Conservation (phyloP, 2,797 vertebrate genomes). For the Acomys russatus region DNA sequence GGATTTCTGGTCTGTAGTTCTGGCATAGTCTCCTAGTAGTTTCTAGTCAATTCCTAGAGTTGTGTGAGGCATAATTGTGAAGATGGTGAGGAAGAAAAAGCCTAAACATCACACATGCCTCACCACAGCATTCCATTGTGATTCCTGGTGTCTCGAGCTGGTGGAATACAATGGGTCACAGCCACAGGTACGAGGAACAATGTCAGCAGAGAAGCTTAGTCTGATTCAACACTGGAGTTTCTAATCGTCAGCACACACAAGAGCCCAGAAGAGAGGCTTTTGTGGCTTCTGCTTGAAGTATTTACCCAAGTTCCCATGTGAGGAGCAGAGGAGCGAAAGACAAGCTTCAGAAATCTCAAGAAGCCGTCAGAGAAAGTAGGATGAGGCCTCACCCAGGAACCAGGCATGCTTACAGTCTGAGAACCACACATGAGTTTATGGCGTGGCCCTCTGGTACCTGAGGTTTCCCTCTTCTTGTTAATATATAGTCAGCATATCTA, state of each 20-base stretch:
- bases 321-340: not conserved
- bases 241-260: not conserved
- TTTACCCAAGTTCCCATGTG: not conserved
- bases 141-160: not conserved
- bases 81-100: not conserved
- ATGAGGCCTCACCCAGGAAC: not conserved
- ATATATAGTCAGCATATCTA: not conserved
- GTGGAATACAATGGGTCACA: not conserved
- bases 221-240: not conserved
- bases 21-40: not conserved
- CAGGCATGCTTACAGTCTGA: not conserved
- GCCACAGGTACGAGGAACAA: conserved; percentile 64
- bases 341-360: not conserved
- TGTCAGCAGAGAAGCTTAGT: not conserved
- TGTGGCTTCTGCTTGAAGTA: not conserved
- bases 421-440: too few relatives aligned
- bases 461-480: not conserved
- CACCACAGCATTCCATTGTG: not conserved
- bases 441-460: not conserved
- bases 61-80: not conserved
- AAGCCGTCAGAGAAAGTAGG: not conserved
- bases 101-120: not conserved
- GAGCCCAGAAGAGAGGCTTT: not conserved
- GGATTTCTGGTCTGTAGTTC: not conserved
- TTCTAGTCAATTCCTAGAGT: not conserved